Evolutionary conservation across 2,888 invertebrate species (phyloP).

Genomic region (Nematopogon swammerdamellus): DNA sequence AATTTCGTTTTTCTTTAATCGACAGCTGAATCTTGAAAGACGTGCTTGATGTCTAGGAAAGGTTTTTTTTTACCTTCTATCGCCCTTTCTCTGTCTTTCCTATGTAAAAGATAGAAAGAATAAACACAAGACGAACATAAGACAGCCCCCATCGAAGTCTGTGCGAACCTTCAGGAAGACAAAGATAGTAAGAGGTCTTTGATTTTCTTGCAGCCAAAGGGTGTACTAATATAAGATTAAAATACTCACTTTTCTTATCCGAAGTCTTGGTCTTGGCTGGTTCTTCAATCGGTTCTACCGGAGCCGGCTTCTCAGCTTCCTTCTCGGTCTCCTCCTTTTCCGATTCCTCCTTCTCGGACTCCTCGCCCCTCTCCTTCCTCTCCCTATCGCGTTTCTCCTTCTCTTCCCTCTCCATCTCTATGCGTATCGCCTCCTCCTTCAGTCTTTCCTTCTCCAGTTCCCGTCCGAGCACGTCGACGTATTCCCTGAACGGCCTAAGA

Average conservation of each 20-base stretch:
- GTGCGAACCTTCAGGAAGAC: no score
- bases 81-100: no score
- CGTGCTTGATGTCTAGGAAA: no score
- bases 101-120: no score
- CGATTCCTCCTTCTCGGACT: slow-evolving; percentile 22
- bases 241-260: slow-evolving; percentile 25
- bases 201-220: no score
- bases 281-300: slow-evolving; percentile 23
- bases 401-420: slow-evolving; percentile 27
- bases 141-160: no score
- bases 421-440: slow-evolving; percentile 45
- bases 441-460: slow-evolving; percentile 61
- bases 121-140: no score
- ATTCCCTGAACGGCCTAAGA: slow-evolving; percentile 70
- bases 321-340: slow-evolving; percentile 14
- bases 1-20: no score
- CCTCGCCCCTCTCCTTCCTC: slow-evolving; percentile 23
- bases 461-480: slow-evolving; percentile 61
- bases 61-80: no score
- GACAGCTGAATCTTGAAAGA: no score
- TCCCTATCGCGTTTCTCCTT: slow-evolving; percentile 28
- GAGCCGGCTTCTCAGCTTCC: slow-evolving; percentile 11
- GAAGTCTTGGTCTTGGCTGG: slow-evolving; percentile 22
- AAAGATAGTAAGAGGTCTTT: no score
- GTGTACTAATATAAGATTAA: no score